A percentile compares a stretch with the other conserved stretches of the same genome.
phyloP scores from a whole-genome alignment of 2,113 vertebrate species.

The Misgurnus mizolepis region DNA sequence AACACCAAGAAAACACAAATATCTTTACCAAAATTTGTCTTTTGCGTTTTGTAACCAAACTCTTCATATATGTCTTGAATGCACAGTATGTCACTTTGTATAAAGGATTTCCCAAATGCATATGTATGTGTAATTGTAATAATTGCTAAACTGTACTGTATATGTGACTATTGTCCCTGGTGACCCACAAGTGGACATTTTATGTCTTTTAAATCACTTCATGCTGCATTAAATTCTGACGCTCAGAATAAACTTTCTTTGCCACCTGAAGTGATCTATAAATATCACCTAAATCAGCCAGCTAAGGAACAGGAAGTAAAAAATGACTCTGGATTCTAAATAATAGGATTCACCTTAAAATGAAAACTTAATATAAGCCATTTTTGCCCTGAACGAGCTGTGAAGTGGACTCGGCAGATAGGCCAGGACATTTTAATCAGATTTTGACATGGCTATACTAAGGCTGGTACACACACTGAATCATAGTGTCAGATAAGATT shows the following conservation, averaged over 20 bases:
- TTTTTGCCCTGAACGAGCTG: neutral
- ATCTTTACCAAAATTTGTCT: no score
- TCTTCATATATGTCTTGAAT: no score
- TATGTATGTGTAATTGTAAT: no score
- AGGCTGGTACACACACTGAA: slow-evolving; percentile 1
- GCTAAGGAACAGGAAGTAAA: neutral
- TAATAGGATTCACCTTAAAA: neutral
- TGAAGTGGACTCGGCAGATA: slow-evolving; percentile 27
- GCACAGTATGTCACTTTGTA: no score
- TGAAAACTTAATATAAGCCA: slow-evolving; percentile 3
- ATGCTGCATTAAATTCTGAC: no score
- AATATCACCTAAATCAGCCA: neutral
- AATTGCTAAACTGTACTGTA: no score
- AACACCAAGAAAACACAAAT: no score
- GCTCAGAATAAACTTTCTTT: neutral
- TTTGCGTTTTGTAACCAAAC: no score
- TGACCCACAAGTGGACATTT: no score
- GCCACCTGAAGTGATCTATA: neutral
- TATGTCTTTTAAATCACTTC: no score
- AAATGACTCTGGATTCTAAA: neutral
- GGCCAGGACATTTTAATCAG: slow-evolving; percentile 26
- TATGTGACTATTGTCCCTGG: no score
- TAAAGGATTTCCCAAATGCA: no score
- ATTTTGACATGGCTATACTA: slow-evolving; percentile 8
- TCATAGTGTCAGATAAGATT: slow-evolving; percentile 30